Percentiles rank a stretch among this genome's conserved stretches.
Evolutionary conservation across 2,797 vertebrate species (phyloP).

Genomic region (Oreortyx pictus): DNA sequence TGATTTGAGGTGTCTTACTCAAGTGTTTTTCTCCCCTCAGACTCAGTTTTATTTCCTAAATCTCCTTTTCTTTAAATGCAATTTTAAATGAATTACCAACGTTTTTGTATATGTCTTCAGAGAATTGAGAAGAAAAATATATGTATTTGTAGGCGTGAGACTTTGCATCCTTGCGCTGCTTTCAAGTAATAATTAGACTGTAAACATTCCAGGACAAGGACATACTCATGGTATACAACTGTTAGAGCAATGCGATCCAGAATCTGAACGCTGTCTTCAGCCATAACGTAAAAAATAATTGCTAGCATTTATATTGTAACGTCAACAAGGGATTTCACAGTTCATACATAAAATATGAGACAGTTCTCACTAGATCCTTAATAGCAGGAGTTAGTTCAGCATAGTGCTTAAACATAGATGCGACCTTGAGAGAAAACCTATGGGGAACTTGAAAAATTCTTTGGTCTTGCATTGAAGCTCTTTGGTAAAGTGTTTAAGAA

Average conservation of each 20-base stretch:
- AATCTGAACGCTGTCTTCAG: constrained; percentile 1
- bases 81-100: neutral
- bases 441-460: neutral
- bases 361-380: neutral
- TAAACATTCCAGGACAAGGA: constrained; percentile 28
- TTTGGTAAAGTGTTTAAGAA: neutral
- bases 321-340: constrained; percentile 22
- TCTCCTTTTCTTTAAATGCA: constrained; percentile 6
- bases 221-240: neutral
- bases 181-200: neutral
- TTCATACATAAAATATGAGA: constrained; percentile 65
- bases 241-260: neutral
- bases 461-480: neutral
- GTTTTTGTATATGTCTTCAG: neutral
- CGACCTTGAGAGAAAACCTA: constrained; percentile 33
- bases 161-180: neutral
- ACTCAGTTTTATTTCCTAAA: neutral
- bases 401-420: neutral
- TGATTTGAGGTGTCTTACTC: neutral
- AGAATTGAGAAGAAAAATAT: neutral
- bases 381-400: constrained; percentile 21
- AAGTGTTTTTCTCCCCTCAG: neutral
- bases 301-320: constrained; percentile 31
- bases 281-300: constrained; percentile 52
- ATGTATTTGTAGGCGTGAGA: neutral